These are phyloP conservation scores for Subanguina moxae DNA, from an alignment of 1,140 invertebrate genomes.

Conservation along the genomic window DNA sequence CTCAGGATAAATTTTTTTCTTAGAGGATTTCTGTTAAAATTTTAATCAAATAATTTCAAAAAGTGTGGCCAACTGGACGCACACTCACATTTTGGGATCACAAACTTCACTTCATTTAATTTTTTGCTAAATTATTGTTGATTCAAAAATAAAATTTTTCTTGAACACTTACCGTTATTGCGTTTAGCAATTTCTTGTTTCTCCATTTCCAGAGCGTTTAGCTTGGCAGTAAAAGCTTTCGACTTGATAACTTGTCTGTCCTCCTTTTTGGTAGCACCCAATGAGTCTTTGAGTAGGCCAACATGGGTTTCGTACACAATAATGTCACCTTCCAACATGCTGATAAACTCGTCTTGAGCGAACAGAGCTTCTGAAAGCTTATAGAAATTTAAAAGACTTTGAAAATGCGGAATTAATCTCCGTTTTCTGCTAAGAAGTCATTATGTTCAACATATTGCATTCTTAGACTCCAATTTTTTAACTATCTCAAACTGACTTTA, in stretches of 20 bases:
- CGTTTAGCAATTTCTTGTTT: constrained; percentile 52
- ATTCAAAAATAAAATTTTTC: constrained; percentile 15
- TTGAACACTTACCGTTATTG: constrained; percentile 53
- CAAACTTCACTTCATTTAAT: not conserved
- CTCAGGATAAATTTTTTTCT: too few relatives aligned
- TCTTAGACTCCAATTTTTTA: too few relatives aligned
- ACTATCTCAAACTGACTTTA: too few relatives aligned
- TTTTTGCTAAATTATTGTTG: not conserved
- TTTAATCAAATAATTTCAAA: too few relatives aligned
- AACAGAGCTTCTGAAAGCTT: constrained; percentile 47
- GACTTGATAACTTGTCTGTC: constrained; percentile 48
- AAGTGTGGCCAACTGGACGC: too few relatives aligned
- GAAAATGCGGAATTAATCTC: not conserved
- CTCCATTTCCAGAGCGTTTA: constrained; percentile 54
- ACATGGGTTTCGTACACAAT: constrained; percentile 57
- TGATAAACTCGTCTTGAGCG: constrained; percentile 56
- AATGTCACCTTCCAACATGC: constrained; percentile 51
- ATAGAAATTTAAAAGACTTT: not conserved
- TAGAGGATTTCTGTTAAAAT: too few relatives aligned
- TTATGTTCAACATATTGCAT: too few relatives aligned
- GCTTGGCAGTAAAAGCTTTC: constrained; percentile 54
- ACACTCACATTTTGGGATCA: too few relatives aligned
- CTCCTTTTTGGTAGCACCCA: constrained; percentile 52
- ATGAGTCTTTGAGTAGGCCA: constrained; percentile 51
- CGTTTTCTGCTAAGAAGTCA: too few relatives aligned